A percentile compares a stretch with the other conserved stretches of the same genome.
phyloP scores from a whole-genome alignment of 2,113 vertebrate genomes.

The Neoarius graeffei region DNA sequence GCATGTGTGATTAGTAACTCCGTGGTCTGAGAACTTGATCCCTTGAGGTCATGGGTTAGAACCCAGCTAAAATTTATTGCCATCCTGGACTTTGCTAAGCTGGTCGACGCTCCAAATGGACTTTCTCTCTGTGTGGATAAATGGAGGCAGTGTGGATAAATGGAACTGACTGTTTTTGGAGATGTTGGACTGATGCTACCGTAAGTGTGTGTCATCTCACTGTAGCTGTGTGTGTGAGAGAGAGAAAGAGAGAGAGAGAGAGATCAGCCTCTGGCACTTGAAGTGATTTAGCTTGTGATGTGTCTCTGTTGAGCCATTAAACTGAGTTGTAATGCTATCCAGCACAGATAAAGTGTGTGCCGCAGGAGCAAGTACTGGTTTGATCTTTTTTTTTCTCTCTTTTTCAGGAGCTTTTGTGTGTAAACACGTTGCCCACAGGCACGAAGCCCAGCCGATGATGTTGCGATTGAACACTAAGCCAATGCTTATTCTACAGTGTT shows the following conservation, averaged over 20 bases:
- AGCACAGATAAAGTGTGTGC: conserved; percentile 35
- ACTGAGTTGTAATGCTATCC: conserved; percentile 39
- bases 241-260: not conserved
- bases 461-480: conserved; percentile 27
- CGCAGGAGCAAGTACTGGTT: conserved; percentile 15
- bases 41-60: not conserved
- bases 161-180: conserved; percentile 5
- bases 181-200: conserved; percentile 17
- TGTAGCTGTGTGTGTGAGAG: not conserved
- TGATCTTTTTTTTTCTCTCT: conserved; percentile 11
- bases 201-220: conserved; percentile 16
- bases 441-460: not conserved
- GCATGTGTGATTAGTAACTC: not conserved
- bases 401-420: conserved; percentile 15
- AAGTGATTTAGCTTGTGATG: conserved; percentile 40
- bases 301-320: conserved; percentile 39
- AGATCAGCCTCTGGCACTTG: conserved; percentile 28
- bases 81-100: not conserved
- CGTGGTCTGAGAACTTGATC: not conserved
- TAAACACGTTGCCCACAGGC: conserved; percentile 25
- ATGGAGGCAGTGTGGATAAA: not conserved
- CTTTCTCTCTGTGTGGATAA: not conserved
- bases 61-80: not conserved
- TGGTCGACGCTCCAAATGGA: not conserved
- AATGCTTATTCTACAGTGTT: conserved; percentile 29